Percentiles rank a stretch among this genome's conserved stretches.
phyloP scores from a whole-genome alignment of 1,140 invertebrate species.

The Uloborus diversus region DNA sequence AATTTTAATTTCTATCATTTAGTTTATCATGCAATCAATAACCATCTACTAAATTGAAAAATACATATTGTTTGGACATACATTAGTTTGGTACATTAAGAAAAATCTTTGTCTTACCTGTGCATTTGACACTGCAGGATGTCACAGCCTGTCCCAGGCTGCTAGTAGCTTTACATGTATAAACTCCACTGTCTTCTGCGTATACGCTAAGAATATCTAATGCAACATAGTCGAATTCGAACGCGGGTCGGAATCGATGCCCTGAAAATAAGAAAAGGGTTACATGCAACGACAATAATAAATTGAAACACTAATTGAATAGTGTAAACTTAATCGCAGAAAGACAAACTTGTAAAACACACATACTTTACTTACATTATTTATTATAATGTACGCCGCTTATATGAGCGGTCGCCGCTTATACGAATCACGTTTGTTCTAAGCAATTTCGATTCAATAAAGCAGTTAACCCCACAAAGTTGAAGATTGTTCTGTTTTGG shows the following conservation, averaged over 20 bases:
- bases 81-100: not conserved
- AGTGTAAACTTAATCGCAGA: no score
- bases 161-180: conserved; percentile 91
- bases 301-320: not conserved
- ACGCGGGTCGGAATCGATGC: conserved; percentile 92
- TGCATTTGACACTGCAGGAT: conserved; percentile 54
- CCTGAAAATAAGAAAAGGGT: conserved; percentile 67
- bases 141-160: conserved; percentile 86
- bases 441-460: no score
- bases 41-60: no score
- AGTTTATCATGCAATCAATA: no score
- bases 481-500: no score
- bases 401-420: no score
- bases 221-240: conserved; percentile 98
- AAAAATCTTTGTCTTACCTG: conserved; percentile 16
- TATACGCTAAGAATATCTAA: conserved; percentile 95
- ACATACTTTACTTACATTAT: no score
- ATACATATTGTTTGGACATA: not conserved
- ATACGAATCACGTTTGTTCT: no score
- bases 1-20: no score
- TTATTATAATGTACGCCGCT: no score
- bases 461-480: no score
- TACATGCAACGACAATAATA: not conserved
- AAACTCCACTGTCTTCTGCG: conserved; percentile 95
- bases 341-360: no score